Percentiles rank a stretch among this genome's conserved stretches.
These are phyloP conservation scores for Malachius bipustulatus DNA, from an alignment of 2,888 invertebrate genomes.

Conservation along the genomic window DNA sequence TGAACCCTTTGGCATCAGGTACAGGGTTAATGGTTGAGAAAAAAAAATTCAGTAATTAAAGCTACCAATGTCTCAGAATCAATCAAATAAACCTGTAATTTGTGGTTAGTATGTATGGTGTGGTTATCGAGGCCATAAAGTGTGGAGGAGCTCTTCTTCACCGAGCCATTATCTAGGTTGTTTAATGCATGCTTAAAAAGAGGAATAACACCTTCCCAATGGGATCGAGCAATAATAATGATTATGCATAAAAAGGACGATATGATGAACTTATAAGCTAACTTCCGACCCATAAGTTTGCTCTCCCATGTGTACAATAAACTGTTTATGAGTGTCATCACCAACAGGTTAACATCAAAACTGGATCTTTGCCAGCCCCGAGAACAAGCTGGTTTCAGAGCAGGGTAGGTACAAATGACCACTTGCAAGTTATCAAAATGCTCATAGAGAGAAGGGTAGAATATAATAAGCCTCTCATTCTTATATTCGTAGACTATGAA, in stretches of 20 bases:
- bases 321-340: no score
- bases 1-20: no score
- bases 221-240: slow-evolving; percentile 11
- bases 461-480: slow-evolving; percentile 6
- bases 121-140: no score
- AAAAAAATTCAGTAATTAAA: no score
- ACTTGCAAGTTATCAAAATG: slow-evolving; percentile 8
- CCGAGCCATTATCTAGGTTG: no score
- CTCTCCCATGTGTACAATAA: no score
- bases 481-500: slow-evolving; percentile 6
- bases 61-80: no score
- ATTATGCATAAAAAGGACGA: slow-evolving; percentile 12
- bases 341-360: slow-evolving; percentile 15
- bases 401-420: slow-evolving; percentile 16
- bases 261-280: slow-evolving; percentile 14
- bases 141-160: no score
- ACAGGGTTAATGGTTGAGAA: no score
- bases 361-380: slow-evolving; percentile 16
- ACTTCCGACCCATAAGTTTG: no score
- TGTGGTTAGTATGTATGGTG: no score
- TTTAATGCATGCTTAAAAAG: slow-evolving; percentile 9
- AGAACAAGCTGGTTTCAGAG: slow-evolving; percentile 18
- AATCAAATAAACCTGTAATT: no score
- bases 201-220: slow-evolving; percentile 9
- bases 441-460: slow-evolving; percentile 7